phyloP scores from a whole-genome alignment of 2,888 invertebrate species.

The Pasiphila rectangulata region DNA sequence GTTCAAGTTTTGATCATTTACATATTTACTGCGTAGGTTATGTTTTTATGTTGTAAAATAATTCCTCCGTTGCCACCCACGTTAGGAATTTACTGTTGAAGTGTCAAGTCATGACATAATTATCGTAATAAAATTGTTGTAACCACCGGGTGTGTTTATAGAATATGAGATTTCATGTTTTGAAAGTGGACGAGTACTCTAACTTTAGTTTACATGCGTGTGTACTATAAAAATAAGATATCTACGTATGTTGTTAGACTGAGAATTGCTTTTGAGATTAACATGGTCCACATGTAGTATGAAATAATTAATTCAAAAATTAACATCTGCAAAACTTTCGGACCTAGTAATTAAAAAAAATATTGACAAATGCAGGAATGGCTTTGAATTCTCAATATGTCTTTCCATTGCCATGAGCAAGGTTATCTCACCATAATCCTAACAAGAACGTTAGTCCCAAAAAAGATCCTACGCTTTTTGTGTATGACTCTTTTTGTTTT shows the following conservation, averaged over 20 bases:
- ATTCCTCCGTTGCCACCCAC: slow-evolving; percentile 27
- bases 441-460: slow-evolving; percentile 3
- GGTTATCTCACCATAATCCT: slow-evolving; percentile 1
- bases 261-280: no score
- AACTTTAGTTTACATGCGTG: background rate
- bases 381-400: background rate
- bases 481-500: slow-evolving; percentile 3
- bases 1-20: slow-evolving; percentile 28
- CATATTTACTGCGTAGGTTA: slow-evolving; percentile 36
- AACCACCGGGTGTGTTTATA: background rate
- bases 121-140: slow-evolving; percentile 21
- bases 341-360: no score
- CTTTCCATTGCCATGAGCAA: background rate
- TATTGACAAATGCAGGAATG: no score
- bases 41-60: slow-evolving; percentile 30
- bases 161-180: slow-evolving; percentile 19
- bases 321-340: no score
- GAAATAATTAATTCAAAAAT: no score
- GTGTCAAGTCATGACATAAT: slow-evolving; percentile 29
- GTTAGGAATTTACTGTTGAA: slow-evolving; percentile 22
- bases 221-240: no score
- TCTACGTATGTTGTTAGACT: no score
- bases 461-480: slow-evolving; percentile 14
- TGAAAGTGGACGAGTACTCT: slow-evolving; percentile 1
- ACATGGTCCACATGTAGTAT: no score